Conservation (phyloP, 2,888 invertebrate species). For the Rambutsinella grinnellia region DNA sequence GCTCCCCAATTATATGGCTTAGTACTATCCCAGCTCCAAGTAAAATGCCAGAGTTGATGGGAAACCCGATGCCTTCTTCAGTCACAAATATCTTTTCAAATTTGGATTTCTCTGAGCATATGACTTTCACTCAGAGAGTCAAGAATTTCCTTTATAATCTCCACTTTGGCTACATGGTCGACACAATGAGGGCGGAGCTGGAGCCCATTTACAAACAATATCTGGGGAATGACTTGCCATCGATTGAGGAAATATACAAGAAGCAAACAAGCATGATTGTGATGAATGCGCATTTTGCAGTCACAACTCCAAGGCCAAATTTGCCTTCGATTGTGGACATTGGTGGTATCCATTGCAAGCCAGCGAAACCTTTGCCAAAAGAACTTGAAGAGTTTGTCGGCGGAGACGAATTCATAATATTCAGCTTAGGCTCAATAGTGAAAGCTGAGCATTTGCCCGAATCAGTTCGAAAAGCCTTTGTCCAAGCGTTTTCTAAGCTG, state of each 20-base stretch:
- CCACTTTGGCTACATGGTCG: conserved; percentile 68
- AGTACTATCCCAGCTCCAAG: conserved; percentile 15
- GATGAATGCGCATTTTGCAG: conserved; percentile 63
- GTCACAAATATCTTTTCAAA: conserved; percentile 67
- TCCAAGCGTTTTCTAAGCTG: conserved; percentile 80
- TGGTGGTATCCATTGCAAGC: conserved; percentile 66
- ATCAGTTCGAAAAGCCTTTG: conserved; percentile 77
- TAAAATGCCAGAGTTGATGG: conserved; percentile 25
- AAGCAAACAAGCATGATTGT: conserved; percentile 63
- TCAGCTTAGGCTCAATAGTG: conserved; percentile 89
- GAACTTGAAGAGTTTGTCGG: conserved; percentile 47
- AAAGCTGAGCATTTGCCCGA: conserved; percentile 85
- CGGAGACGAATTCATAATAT: conserved; percentile 83
- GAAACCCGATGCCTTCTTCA: conserved; percentile 65
- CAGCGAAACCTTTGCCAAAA: conserved; percentile 63
- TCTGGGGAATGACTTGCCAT: conserved; percentile 50
- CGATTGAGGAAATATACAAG: conserved; percentile 49
- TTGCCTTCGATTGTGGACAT: conserved; percentile 65
- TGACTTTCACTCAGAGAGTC: conserved; percentile 66
- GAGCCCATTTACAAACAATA: conserved; percentile 44
- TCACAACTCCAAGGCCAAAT: conserved; percentile 57
- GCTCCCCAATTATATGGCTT: conserved; percentile 68
- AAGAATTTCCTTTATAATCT: conserved; percentile 66
- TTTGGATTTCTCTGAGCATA: conserved; percentile 57
- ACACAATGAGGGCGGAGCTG: too few species aligned